Evolutionary conservation across 2,888 invertebrate species (phyloP), one percentile per base, ranked within the genome.

Genomic region (Heteromurus nitidus): DNA sequence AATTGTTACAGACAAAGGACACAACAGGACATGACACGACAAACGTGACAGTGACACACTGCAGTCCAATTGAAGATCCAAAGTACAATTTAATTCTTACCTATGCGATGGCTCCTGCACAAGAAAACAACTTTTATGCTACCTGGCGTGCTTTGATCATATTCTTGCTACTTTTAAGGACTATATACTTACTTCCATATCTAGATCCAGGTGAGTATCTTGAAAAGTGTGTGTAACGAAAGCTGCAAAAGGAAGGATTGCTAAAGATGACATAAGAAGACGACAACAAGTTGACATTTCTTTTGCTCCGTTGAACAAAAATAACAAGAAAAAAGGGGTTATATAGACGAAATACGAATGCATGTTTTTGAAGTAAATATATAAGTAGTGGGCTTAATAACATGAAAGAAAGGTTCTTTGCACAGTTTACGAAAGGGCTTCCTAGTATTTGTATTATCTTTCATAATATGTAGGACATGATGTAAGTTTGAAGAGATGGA

Each of bases 21-120:
- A 22, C 76, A 68, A 42, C 67, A 76, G 76, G 76, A 68, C 76
- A 68, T 76, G 67, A 68, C 76, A 68, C 76, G 74, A 65, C 47
- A 53, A 76, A 76, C 47, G 75, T 75, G 67, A 67, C 68, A 65
- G 60, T 65, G 74, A 65, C 65, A 31, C 73, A 47, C 28, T 64
- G 18, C 72, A 64, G 73, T 20, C 30, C 62, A 36, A 20, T 13
- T 36, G 42, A 18, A 24, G 2, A 5, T 55, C 16, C 22, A 24
- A 28, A 50, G 5, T 28, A 58, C 11, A 50, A 62, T 7, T 11
- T 7, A 9, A 9, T 62, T 62, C n/a, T 50, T 18, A 50, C 50
- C 50, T 50, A 13, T 7, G 36, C 36, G 13, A 13, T 36, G 50
- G 36, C 36, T 36, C 7, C 36, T 36, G 36, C 36, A n/a, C n/a